Base-by-base conservation (phyloP, 2,113 vertebrate genomes). In the Daphoenositta chrysoptera region DNA sequence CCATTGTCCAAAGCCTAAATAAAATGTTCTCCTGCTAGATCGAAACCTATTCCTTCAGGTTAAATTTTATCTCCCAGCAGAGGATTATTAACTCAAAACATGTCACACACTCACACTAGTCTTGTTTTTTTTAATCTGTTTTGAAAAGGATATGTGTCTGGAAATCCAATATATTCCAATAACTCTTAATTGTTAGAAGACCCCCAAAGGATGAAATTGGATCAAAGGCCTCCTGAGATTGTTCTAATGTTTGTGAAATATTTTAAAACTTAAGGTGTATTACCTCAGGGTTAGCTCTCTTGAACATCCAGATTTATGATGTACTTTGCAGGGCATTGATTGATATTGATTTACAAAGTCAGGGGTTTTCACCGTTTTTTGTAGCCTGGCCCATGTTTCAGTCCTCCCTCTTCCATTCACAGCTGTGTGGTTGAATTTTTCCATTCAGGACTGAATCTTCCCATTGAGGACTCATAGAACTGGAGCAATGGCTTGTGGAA, bases 261-360 rank as follows among this genome's bases (percentile, higher is more conserved):
- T 84, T 94, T 93, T 82, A 86, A 91, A 95, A 89, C 1, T 2
- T 85, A 39, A 84, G 87, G 42, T 72, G 39, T 80, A 70, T 50
- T 93, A 88, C 70, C 54, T 82, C 76, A 76, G 73, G 57, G 69
- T 85, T 91, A 76, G 28, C 44, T 50, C 45, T 93, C 70, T 75
- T 76, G 89, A 87, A 93, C 45, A 73, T 87, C 60, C 71, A 85
- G 82, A 87, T 94, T 93, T 96, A 94, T 88, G 66, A 71, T 60
- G 80, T 91, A 71, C 72, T 92, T 93, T 87, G n/a, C 54, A 93
- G 54, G 42, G n/a, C 78, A 94, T 91, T 77, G 93, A 90, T 77
- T 91, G 71, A 47, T 96, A 96, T 42, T 96, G 94, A 93, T 94
- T 93, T 70, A 95, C 27, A 40, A 83, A 85, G 73, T 76, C 69